Evolutionary conservation across 1,140 invertebrate genomes (phyloP), one percentile per base, ranked within the genome.

Genomic region (Oscheius sp.): DNA sequence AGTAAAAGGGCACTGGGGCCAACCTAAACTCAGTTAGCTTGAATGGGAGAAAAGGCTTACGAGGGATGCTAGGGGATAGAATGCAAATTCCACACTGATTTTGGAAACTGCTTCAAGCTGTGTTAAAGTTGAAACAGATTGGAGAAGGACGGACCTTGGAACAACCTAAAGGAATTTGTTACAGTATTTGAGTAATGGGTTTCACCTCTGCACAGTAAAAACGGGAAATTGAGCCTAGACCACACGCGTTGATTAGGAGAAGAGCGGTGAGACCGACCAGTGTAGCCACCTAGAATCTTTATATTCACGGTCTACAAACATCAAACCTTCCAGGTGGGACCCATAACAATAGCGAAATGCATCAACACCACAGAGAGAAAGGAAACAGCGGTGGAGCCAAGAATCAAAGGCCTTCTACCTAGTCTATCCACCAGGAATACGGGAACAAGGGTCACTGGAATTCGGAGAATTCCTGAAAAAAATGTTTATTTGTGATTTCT

Each of bases 161-260:
- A 77, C 74, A 1, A 77, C n/a, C n/a, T n/a, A n/a, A n/a, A n/a
- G n/a, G n/a, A n/a, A n/a, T n/a, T n/a, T n/a, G n/a, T n/a, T n/a
- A n/a, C n/a, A n/a, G n/a, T n/a, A n/a, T n/a, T n/a, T n/a, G n/a
- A n/a, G n/a, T n/a, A n/a, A n/a, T n/a, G n/a, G n/a, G n/a, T n/a
- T n/a, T n/a, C n/a, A n/a, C 58, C 31, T 77, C 76, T 49, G 76
- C 76, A 15, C 68, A 71, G 61, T 77, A 77, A 74, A 77, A 77
- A 13, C 76, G 59, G 3, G 76, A 77, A 15, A 77, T 66, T n/a
- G 68, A 76, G 28, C 76, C 76, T 18, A 77, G 71, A 20, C 76
- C 76, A 26, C 66, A 72, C 10, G 76, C 76, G 31, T 75, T 77
- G 35, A 77, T 58, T 7, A 77, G 68, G 26, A 77, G 75, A 4